Evolutionary conservation across 1,140 invertebrate species (phyloP).

Genomic region (Zaprionus africanus): DNA sequence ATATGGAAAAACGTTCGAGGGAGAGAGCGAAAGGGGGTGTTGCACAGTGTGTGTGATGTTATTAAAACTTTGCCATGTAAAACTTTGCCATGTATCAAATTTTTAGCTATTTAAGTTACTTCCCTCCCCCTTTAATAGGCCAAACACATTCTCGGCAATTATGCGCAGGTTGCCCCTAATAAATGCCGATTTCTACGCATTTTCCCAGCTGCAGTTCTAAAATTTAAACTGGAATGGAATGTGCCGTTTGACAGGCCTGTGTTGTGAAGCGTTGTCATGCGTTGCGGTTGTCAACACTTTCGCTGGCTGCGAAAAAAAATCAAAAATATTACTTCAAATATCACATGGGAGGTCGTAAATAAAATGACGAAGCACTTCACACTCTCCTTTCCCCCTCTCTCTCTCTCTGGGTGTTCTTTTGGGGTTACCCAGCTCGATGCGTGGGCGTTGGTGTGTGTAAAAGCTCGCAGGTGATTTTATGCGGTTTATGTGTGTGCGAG

Average conservation of each 20-base stretch:
- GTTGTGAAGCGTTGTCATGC: slow-evolving; percentile 8
- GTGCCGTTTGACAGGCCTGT: slow-evolving; percentile 25
- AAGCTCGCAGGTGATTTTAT: slow-evolving; percentile 60
- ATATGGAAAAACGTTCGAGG: slow-evolving; percentile 5
- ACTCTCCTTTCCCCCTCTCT: background rate
- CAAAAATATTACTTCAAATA: slow-evolving; percentile 63
- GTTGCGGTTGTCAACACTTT: slow-evolving; percentile 61
- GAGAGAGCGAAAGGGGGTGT: background rate
- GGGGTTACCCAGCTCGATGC: background rate
- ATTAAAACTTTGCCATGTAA: slow-evolving; percentile 34
- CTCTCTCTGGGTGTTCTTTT: background rate
- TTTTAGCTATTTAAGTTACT: slow-evolving; percentile 23
- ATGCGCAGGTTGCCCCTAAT: slow-evolving; percentile 33
- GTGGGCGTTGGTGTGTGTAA: slow-evolving; percentile 34
- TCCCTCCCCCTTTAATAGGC: slow-evolving; percentile 7
- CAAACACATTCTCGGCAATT: slow-evolving; percentile 32
- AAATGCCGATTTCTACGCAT: slow-evolving; percentile 16
- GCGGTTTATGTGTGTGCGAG: slow-evolving; percentile 42
- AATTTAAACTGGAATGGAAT: slow-evolving; percentile 19
- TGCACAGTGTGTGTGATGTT: slow-evolving; percentile 8
- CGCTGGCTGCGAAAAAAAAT: slow-evolving; percentile 26
- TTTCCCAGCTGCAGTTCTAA: background rate
- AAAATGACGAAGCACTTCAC: slow-evolving; percentile 15
- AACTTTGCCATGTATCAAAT: slow-evolving; percentile 32
- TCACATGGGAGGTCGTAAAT: slow-evolving; percentile 52